Conservation (phyloP, 2,113 vertebrate species). For the Boleophthalmus pectinirostris region DNA sequence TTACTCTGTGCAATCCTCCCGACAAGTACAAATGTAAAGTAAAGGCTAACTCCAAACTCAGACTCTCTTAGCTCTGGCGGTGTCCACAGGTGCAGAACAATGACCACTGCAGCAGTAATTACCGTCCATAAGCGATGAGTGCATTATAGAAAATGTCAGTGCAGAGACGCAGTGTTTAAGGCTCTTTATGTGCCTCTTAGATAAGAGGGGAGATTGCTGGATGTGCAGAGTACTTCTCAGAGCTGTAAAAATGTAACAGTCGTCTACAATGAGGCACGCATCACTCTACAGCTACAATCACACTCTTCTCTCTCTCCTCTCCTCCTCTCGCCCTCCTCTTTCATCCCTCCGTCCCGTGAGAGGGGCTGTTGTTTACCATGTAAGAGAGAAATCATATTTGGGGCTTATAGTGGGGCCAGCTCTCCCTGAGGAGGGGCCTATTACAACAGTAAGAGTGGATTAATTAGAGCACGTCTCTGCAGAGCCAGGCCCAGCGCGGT, state of each 20-base stretch:
- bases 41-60: background rate
- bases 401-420: slow-evolving; percentile 62
- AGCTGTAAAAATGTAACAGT: slow-evolving; percentile 26
- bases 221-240: slow-evolving; percentile 16
- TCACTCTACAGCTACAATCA: slow-evolving; percentile 8
- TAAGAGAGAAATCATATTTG: slow-evolving; percentile 91
- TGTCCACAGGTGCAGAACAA: slow-evolving; percentile 3
- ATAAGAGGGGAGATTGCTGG: slow-evolving; percentile 10
- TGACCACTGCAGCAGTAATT: slow-evolving; percentile 10
- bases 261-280: slow-evolving; percentile 22
- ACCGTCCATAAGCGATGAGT: background rate
- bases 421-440: slow-evolving; percentile 84
- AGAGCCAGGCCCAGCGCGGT: slow-evolving; percentile 78
- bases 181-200: background rate
- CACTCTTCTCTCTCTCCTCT: slow-evolving; percentile 27
- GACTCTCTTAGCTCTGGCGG: background rate
- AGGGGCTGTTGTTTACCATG: slow-evolving; percentile 91
- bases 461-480: slow-evolving; percentile 90
- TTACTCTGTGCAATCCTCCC: background rate
- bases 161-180: background rate
- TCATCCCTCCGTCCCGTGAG: slow-evolving; percentile 67
- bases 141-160: slow-evolving; percentile 19
- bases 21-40: background rate
- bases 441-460: slow-evolving; percentile 96
- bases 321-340: slow-evolving; percentile 31